Percentiles rank a stretch among this genome's conserved stretches.
phyloP scores from a whole-genome alignment of 1,140 invertebrate species.

The Papilio polytes region DNA sequence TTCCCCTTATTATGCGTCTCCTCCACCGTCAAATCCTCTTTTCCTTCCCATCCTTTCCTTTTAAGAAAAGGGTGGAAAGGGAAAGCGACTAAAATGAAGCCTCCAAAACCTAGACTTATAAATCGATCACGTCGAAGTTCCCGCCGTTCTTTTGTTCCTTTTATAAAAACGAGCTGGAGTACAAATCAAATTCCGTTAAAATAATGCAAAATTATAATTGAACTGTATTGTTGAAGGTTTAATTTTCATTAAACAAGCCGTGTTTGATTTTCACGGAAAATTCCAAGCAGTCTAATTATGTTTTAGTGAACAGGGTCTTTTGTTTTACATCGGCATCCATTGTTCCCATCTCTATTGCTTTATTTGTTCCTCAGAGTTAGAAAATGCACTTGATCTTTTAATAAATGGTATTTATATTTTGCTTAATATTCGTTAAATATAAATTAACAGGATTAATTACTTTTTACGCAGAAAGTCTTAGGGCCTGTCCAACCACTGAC shows the following conservation, averaged over 20 bases:
- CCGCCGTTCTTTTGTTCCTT: too few relatives aligned
- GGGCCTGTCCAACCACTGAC: too few relatives aligned
- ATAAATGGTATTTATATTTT: not conserved
- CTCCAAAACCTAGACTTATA: too few relatives aligned
- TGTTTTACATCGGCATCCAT: not conserved
- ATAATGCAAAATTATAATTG: not conserved
- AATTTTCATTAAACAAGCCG: not conserved
- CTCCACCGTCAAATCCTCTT: too few relatives aligned
- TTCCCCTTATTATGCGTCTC: too few relatives aligned
- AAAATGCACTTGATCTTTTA: not conserved
- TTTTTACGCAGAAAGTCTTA: too few relatives aligned
- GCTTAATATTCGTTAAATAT: not conserved
- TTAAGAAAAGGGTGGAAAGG: too few relatives aligned
- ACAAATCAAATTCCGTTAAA: not conserved
- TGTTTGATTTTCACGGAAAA: not conserved
- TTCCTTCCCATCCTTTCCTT: too few relatives aligned
- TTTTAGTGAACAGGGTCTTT: not conserved
- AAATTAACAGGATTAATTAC: not conserved
- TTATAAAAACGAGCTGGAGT: not conserved
- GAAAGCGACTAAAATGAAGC: too few relatives aligned
- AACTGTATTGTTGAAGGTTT: conserved; percentile 6
- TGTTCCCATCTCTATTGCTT: not conserved
- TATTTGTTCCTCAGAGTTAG: not conserved
- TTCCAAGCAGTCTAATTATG: not conserved
- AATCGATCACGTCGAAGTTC: too few relatives aligned